Evolutionary conservation across 2,888 invertebrate genomes (phyloP), one percentile per base, ranked within the genome.

Genomic region (Drosophila recens): DNA sequence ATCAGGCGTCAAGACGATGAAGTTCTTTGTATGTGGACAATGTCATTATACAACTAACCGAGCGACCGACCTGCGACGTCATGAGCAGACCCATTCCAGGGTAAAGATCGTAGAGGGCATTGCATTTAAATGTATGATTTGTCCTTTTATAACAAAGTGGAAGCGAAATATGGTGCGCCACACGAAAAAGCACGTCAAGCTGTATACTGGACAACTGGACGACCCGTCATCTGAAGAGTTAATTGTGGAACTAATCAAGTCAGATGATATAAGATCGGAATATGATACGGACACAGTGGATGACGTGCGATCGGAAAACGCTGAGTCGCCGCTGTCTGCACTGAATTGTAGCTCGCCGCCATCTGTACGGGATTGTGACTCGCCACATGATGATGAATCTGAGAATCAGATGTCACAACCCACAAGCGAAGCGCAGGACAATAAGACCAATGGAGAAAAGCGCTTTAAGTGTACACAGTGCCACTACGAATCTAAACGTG

Each of bases 81-180:
- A 76, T 17, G 56, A 61, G 4, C 63, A 53, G 10, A 67, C 36
- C 1, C 76, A 76, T 40, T 20, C 10, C 0, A 42, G 23, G 30
- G 38, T 46, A 0, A 76, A 63, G 17, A 15, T 43, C 0, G 9
- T 66, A 0, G 69, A 74, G 0, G 65, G 62, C 9, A 36, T 23
- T 10, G 52, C 57, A 13, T 68, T 36, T 34, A 52, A 74, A 2
- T 76, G 76, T 8, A 6, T 23, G n/a, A 27, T 63, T 23, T 76
- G 76, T 23, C 5, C 34, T 10, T 76, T 79, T 42, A 11, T 49
- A 4, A 76, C 79, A 4, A 76, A 76, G n/a, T 69, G 69, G 75
- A 79, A 74, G 20, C 69, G 76, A 0, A 76, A 76, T 15, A 76
- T 76, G 40, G 40, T n/a, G 6, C 61, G 79, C 1, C 75, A 76